phyloP scores from a whole-genome alignment of 2,797 vertebrate genomes.

The Aldrovandia affinis region DNA sequence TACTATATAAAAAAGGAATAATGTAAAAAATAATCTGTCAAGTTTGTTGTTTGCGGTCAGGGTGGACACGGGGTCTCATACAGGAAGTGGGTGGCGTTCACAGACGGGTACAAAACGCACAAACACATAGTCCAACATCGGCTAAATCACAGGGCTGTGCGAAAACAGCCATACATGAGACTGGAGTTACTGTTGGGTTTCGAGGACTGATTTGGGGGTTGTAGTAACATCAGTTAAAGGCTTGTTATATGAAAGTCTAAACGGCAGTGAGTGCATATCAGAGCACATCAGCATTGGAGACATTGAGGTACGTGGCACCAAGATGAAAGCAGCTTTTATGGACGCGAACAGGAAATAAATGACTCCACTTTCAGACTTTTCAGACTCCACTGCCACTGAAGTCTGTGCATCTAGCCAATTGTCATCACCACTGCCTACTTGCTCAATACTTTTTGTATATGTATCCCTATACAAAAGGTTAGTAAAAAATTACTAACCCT shows the following conservation, averaged over 20 bases:
- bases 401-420: no score
- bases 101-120: neutral
- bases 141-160: neutral
- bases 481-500: no score
- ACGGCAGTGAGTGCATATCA: slow-evolving; percentile 14
- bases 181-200: neutral
- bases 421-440: no score
- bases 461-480: no score
- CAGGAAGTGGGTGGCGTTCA: neutral
- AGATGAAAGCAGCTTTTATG: neutral
- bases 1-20: slow-evolving; percentile 32
- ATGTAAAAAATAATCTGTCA: slow-evolving; percentile 45
- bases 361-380: no score
- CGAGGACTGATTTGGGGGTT: no score
- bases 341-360: neutral
- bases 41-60: slow-evolving; percentile 23
- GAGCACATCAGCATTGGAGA: slow-evolving; percentile 10
- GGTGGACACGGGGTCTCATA: neutral
- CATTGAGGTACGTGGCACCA: slow-evolving; percentile 2
- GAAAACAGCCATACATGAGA: no score
- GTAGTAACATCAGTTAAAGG: neutral
- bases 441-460: no score
- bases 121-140: neutral
- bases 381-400: no score
- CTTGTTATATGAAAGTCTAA: neutral